phyloP scores from a whole-genome alignment of 2,888 invertebrate genomes.

The Pardosa pseudoannulata region DNA sequence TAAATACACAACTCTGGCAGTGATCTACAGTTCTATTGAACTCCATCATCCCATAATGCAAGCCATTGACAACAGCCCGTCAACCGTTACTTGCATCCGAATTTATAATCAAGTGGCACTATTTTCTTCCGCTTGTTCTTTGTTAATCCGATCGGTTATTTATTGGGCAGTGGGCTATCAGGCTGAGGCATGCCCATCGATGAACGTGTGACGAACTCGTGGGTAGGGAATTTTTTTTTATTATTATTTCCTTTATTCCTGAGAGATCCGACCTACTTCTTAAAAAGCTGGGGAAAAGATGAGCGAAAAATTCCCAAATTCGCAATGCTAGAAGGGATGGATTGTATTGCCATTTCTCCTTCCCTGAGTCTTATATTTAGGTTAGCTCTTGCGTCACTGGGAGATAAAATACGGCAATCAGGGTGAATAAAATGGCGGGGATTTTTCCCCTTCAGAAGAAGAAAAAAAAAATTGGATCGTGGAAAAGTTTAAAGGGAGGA shows the following conservation, averaged over 20 bases:
- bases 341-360: background rate
- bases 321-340: background rate
- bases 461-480: slow-evolving; percentile 48
- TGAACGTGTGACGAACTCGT: slow-evolving; percentile 10
- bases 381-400: slow-evolving; percentile 54
- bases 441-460: background rate
- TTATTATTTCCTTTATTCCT: slow-evolving; percentile 16
- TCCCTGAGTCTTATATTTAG: slow-evolving; percentile 23
- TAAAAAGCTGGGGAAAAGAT: slow-evolving; percentile 29
- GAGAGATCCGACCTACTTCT: slow-evolving; percentile 53
- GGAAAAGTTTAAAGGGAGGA: slow-evolving; percentile 30
- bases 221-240: slow-evolving; percentile 1
- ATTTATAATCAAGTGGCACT: slow-evolving; percentile 57
- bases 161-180: slow-evolving; percentile 68
- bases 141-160: slow-evolving; percentile 65
- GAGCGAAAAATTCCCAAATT: slow-evolving; percentile 6
- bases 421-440: slow-evolving; percentile 4
- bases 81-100: slow-evolving; percentile 45
- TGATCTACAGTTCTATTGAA: slow-evolving; percentile 43
- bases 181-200: slow-evolving; percentile 34
- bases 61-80: slow-evolving; percentile 50
- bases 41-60: slow-evolving; percentile 21
- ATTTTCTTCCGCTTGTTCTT: slow-evolving; percentile 50
- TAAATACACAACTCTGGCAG: background rate
- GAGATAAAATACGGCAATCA: background rate